These are phyloP conservation scores for Drosophila kambysellisi DNA, from an alignment of 2,888 invertebrate genomes.

Conservation along the genomic window DNA sequence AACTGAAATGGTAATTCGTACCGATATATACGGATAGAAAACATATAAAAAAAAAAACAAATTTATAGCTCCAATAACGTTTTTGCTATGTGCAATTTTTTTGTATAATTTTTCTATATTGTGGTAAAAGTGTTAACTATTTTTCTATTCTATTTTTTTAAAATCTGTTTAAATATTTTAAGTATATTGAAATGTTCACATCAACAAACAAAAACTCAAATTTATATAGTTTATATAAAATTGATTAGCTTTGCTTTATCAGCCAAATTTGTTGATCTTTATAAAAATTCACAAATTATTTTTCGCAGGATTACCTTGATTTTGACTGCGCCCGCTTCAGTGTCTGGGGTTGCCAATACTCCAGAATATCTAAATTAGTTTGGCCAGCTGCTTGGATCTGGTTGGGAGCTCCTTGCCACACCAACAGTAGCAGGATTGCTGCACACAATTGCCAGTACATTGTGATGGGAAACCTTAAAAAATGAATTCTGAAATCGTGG, in stretches of 20 bases:
- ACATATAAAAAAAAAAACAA: no score
- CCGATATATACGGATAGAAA: background rate
- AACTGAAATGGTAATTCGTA: background rate
- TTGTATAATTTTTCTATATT: background rate
- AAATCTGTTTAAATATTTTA: background rate
- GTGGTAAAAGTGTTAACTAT: background rate
- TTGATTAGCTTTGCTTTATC: background rate
- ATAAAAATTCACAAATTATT: background rate
- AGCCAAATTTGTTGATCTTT: background rate
- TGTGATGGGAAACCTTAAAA: background rate
- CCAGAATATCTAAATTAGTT: constrained; percentile 22
- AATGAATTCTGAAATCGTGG: background rate
- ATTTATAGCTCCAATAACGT: no score
- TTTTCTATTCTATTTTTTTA: background rate
- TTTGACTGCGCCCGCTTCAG: constrained; percentile 4
- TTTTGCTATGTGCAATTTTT: no score
- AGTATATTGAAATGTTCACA: no score
- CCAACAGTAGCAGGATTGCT: constrained; percentile 50
- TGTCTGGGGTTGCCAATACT: constrained; percentile 30
- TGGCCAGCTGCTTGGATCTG: constrained; percentile 33
- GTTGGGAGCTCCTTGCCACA: constrained; percentile 24
- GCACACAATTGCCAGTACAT: constrained; percentile 49
- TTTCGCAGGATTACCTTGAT: constrained; percentile 30
- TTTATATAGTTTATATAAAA: background rate
- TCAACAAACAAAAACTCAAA: background rate